Base-by-base conservation (phyloP, 2,888 invertebrate species). In the Drosophila demipolita region DNA sequence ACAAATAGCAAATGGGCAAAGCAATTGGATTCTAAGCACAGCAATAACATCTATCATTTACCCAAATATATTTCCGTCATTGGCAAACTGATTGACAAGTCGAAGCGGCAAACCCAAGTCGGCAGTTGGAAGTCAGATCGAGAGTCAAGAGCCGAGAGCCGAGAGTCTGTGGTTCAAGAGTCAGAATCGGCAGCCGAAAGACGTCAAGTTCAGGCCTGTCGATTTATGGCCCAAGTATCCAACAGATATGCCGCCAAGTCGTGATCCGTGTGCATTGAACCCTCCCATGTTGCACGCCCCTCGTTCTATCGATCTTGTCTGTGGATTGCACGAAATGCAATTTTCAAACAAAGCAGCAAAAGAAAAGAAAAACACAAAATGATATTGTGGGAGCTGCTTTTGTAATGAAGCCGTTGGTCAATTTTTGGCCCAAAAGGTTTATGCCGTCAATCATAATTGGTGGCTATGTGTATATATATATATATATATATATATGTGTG, bases 211-310 rank as follows among this genome's bases (percentile, higher is more conserved):
- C 76, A 74, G 65, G 60, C 65, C 68, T 59, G 58, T 49, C 76
- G 74, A 77, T 77, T 77, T 78, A 77, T 69, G 66, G 75, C 57
- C 48, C 38, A 12, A 15, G 42, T 62, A 52, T 36, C 26, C 53
- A 35, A 42, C 50, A 50, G 50, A 49, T 61, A 69, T 62, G 74
- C 52, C 68, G 76, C 53, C 65, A 73, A 91, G 90, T 91, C 91
- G 92, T 91, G 91, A 91, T 91, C 91, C 86, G 91, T 89, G 91
- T 89, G 87, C 92, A 87, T 80, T 90, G 91, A 90, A 91, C 91
- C 80, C 74, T 76, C 75, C 38, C 0, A n/a, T 23, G 8, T 11
- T 8, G 26, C 40, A 1, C 40, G 1, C 57, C n/a, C 15, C 17
- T 17, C 36, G 17, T 1, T 36, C 54, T 35, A 23, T 17, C 66